Base-by-base conservation (phyloP, 2,797 vertebrate species). In the Jordanella pulchra region DNA sequence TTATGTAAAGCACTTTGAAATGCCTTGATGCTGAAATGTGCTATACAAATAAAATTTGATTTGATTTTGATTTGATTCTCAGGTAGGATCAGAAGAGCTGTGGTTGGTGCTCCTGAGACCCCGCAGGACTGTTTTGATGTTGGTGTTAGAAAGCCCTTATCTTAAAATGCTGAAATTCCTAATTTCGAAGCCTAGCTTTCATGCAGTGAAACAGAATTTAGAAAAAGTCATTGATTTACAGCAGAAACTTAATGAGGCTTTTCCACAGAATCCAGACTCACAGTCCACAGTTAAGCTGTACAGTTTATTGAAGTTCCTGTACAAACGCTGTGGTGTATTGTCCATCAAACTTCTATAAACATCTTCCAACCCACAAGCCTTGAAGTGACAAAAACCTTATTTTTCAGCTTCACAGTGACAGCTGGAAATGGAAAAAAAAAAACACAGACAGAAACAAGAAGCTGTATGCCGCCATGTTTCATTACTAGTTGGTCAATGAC, bases 221-320 rank as follows among this genome's bases (percentile, higher is more conserved):
- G 4, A 14, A 21, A 7, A 61, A 61, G 58, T 61, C 21, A 39
- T 1, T 61, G 58, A 53, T 53, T 11, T 2, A 53, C 23, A 3
- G 7, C 51, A 53, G 51, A 61, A 21, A 61, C 58, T 7, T 9
- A 9, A 23, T 53, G 60, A 35, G 42, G 23, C n/a, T 42, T 44
- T 63, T 63, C 35, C 2, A 63, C 60, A 63, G 60, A 63, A 63
- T 63, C 60, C 60, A 63, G 35, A 42, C 60, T 63, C 60, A 63
- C 58, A 61, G 60, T 63, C 7, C 50, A 50, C 47, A 50, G n/a
- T 48, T 28, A 10, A 28, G 48, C 44, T 6, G 15, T 25, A 65
- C 17, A 2, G 25, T 50, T 44, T 56, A 56, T 28, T 56, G 55
- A 30, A 5, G 27, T 30, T 50, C 18, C 21, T 42, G 60, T 53